phyloP scores from a whole-genome alignment of 2,113 vertebrate species.

The Bombycilla garrulus region DNA sequence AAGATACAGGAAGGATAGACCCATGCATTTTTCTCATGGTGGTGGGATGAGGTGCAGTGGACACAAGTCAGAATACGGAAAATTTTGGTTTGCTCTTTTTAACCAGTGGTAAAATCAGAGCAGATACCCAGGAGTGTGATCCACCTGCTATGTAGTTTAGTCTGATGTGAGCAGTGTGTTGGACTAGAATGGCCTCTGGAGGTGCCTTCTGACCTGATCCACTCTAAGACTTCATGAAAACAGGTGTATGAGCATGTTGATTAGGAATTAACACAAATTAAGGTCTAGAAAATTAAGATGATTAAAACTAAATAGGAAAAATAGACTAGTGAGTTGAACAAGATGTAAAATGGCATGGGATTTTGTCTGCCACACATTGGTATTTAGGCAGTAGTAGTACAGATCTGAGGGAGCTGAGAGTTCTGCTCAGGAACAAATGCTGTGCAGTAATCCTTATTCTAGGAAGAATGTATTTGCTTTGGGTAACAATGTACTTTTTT shows the following conservation, averaged over 20 bases:
- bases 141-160: not conserved
- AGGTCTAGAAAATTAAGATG: not conserved
- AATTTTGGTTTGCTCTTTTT: not conserved
- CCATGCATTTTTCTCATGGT: not conserved
- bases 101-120: not conserved
- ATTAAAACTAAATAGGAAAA: not conserved
- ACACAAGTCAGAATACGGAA: not conserved
- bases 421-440: not conserved
- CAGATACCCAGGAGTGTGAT: not conserved
- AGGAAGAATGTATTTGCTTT: not conserved
- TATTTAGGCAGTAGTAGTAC: not conserved
- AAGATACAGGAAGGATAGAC: not conserved
- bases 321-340: not conserved
- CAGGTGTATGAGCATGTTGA: not conserved
- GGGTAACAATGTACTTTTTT: not conserved
- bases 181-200: not conserved
- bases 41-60: not conserved
- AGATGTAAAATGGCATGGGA: not conserved
- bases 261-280: not conserved
- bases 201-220: not conserved
- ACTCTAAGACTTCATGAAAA: not conserved
- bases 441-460: not conserved
- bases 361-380: not conserved
- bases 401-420: not conserved
- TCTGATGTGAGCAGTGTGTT: not conserved